Base-by-base conservation (phyloP, 2,797 vertebrate genomes). In the Takifugu ocellatus region DNA sequence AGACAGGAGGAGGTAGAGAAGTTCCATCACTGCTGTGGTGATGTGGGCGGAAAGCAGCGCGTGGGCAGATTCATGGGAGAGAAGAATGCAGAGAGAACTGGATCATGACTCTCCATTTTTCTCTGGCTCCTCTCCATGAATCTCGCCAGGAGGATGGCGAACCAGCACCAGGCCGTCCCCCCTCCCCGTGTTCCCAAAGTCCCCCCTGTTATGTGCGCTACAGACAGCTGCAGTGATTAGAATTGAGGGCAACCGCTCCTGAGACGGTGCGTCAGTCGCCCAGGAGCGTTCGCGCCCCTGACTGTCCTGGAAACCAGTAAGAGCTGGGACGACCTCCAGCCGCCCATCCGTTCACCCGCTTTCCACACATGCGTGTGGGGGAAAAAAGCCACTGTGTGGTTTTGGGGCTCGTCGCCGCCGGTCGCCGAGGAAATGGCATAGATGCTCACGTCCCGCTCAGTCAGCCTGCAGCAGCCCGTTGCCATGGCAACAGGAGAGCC, bases 21-120 rank as follows among this genome's bases (percentile, higher is more conserved):
- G 85, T 91, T 90, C 79, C 82, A 83, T 88, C 86, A 78, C 75
- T 75, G 78, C 82, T 74, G 87, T 68, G 74, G 80, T 85, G 74
- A 87, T 88, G 91, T 92, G 90, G 90, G 89, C 84, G 87, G 90
- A 88, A 87, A 79, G 83, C 87, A 82, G 82, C 78, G 88, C 84
- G 90, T 90, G 75, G 82, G 82, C 86, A 88, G 87, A 86, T 88
- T 85, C 86, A 87, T 81, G 75, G 84, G 80, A 87, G 85, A 84
- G 74, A 79, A 82, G 82, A 87, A 86, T 68, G 79, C 71, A 84
- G 78, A 83, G 77, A 84, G 84, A 88, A 77, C 80, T 75, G 69
- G 76, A 78, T 86, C 77, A 86, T 86, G 77, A 81, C 73, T 87
- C 66, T 77, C 77, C 59, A 45, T 56, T 36, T n/a, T 49, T 24